Conservation (phyloP, 2,797 vertebrate genomes). For the Notamacropus eugenii region DNA sequence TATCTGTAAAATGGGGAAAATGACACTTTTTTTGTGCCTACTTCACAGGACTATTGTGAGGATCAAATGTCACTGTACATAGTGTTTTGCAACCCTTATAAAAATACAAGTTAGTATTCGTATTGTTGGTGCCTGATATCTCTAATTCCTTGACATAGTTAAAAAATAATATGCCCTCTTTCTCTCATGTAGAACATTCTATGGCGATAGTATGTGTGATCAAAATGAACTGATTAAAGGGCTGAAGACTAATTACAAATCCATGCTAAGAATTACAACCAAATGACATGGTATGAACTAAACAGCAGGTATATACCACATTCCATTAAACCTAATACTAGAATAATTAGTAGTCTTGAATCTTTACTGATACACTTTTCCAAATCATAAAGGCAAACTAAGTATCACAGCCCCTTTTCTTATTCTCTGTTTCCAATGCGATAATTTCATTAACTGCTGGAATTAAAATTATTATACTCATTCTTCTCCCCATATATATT, state of each 20-base stretch:
- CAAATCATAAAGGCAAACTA: constrained; percentile 46
- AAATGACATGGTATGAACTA: background rate
- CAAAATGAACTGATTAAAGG: constrained; percentile 13
- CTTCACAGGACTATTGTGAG: background rate
- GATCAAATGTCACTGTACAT: background rate
- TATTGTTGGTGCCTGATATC: background rate
- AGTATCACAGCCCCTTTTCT: constrained; percentile 7
- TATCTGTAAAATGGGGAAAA: background rate
- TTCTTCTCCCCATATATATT: background rate
- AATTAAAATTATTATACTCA: background rate
- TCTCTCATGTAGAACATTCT: background rate
- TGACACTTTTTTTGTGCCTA: background rate
- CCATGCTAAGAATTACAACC: constrained; percentile 17
- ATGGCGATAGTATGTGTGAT: background rate
- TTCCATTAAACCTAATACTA: background rate
- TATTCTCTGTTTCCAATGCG: constrained; percentile 17
- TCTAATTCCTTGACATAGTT: background rate
- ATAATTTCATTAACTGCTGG: constrained; percentile 25
- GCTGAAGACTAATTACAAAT: constrained; percentile 41
- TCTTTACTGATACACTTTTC: constrained; percentile 8
- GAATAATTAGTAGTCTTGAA: constrained; percentile 19
- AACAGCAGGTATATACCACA: background rate
- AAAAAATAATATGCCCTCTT: no score
- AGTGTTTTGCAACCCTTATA: background rate
- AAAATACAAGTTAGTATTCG: background rate